Base-by-base conservation (phyloP, 2,113 vertebrate genomes). In the Elephantulus edwardii region DNA sequence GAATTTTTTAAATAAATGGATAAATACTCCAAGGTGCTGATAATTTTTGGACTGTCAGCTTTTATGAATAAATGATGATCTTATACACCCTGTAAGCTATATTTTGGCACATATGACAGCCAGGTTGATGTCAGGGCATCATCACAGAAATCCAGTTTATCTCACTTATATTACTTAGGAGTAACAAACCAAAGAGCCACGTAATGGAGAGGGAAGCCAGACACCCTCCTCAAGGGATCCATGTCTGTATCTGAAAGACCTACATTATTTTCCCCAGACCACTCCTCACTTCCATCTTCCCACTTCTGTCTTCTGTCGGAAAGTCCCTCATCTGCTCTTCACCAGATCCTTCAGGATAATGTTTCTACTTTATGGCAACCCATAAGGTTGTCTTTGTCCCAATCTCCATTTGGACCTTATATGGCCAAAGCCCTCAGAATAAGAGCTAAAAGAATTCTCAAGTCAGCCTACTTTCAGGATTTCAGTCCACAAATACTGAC, bases 51-150 rank as follows among this genome's bases (percentile, higher is more conserved):
- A 0, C 19, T 3, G 1, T 6, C 26, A 10, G 24, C 1, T 2
- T 0, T 4, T 1, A 9, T 1, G 14, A 33, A 44, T 10, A 14
- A 26, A 24, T 14, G 14, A 44, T 2, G 4, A 0, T 0, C 0
- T 2, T 44, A 58, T 60, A 4, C 17, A 1, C 2, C 1, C n/a
- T 1, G 8, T 35, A 68, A 42, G 40, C 22, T 64, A 16, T 64
- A 13, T 17, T 14, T n/a, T 10, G 5, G 13, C n/a, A 4, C 62
- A n/a, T 12, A 64, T 2, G 62, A 64, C 13, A 64, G 5, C 12
- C 62, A 64, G 33, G 62, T 33, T 1, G 64, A 33, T 5, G 1
- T 7, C 14, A 1, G 4, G 0, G 0, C 1, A 16, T 6, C 6
- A 3, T 30, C 24, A 38, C 1, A 44, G 11, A 8, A 13, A 17